Conservation (phyloP, 2,888 invertebrate species). For the Lithodes maja region DNA sequence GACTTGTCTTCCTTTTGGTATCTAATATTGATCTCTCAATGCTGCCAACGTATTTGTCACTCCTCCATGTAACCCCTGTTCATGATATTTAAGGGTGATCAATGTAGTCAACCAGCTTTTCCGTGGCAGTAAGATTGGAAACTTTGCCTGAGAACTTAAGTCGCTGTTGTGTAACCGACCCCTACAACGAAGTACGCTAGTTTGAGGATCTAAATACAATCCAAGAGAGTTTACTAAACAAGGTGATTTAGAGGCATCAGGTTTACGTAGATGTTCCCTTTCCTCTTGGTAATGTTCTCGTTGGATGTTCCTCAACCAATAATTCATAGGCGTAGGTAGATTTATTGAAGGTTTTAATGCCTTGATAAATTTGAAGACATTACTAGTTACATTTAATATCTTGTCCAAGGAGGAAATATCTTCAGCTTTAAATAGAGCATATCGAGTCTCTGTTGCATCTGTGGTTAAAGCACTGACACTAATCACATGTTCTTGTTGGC, state of each 20-base stretch:
- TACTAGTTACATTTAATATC: neutral
- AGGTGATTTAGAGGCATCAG: neutral
- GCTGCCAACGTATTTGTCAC: neutral
- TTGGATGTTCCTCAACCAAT: neutral
- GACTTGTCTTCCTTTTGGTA: slow-evolving; percentile 5
- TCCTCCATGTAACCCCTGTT: slow-evolving; percentile 1
- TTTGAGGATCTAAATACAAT: neutral
- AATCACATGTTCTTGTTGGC: neutral
- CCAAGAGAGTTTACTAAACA: neutral
- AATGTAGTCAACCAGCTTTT: neutral
- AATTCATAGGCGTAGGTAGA: neutral
- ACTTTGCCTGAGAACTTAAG: neutral
- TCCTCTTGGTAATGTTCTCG: neutral
- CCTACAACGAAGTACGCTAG: neutral
- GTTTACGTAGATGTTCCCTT: neutral
- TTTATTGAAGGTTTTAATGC: neutral
- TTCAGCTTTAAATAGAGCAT: neutral
- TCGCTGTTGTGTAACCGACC: neutral
- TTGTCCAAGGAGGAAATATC: neutral
- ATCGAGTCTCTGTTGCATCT: neutral
- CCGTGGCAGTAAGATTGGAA: neutral
- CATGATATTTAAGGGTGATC: neutral
- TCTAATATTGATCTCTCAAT: neutral
- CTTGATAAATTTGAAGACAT: slow-evolving; percentile 16
- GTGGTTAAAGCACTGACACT: neutral